A percentile compares a stretch with the other conserved stretches of the same genome.
Conservation (phyloP, 2,113 vertebrate species). For the Poeciliopsis retropinna region DNA sequence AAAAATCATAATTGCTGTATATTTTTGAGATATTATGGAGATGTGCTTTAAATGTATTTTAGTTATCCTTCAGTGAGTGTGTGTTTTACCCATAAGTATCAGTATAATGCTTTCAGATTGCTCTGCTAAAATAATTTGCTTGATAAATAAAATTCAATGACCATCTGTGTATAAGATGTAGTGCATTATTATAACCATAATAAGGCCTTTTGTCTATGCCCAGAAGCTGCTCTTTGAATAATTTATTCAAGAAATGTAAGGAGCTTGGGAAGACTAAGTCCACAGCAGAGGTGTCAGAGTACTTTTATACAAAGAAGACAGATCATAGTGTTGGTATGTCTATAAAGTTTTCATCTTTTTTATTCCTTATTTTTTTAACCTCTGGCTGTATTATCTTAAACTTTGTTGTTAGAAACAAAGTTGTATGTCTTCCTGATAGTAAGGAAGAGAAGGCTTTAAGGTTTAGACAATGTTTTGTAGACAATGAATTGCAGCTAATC, state of each 20-base stretch:
- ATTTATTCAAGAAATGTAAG: slow-evolving; percentile 10
- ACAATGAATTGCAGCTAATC: no score
- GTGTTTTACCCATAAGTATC: not conserved
- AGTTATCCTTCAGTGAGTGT: not conserved
- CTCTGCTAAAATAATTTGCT: not conserved
- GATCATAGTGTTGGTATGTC: slow-evolving; percentile 11
- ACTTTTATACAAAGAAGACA: slow-evolving; percentile 10
- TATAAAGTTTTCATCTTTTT: slow-evolving; percentile 11
- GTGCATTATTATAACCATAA: not conserved
- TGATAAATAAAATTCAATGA: not conserved
- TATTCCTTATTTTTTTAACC: slow-evolving; percentile 28
- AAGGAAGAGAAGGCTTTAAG: not conserved
- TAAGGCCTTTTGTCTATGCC: not conserved
- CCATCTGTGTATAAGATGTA: not conserved
- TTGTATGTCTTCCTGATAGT: no score
- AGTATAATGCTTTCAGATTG: not conserved
- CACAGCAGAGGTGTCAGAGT: not conserved
- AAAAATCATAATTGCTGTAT: no score
- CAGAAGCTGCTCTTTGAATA: slow-evolving; percentile 10
- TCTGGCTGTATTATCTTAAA: slow-evolving; percentile 28
- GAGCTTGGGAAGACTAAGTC: slow-evolving; percentile 7
- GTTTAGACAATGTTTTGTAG: not conserved
- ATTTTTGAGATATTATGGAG: no score
- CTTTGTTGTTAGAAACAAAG: slow-evolving; percentile 24
- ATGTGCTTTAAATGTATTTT: no score